A percentile compares a stretch with the other conserved stretches of the same genome.
Conservation (phyloP, 2,797 vertebrate genomes). For the Potorous gilbertii region DNA sequence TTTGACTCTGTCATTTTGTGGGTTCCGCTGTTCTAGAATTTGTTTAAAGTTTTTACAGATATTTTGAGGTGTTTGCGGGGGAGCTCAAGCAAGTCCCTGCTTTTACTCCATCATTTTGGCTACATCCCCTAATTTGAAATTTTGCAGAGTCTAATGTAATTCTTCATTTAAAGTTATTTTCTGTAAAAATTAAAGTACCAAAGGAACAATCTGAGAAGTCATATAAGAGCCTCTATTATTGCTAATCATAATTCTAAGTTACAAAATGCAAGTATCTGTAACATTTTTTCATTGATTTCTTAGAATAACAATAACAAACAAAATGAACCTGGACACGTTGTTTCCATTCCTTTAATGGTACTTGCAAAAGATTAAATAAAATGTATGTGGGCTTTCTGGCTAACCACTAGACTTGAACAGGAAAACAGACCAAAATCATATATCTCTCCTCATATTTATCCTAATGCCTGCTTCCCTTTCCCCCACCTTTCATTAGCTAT, state of each 20-base stretch:
- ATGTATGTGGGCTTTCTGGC: not conserved
- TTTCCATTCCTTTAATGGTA: not conserved
- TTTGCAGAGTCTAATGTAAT: not conserved
- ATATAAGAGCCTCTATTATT: no score
- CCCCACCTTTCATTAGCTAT: not conserved
- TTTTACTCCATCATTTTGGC: no score
- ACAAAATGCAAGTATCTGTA: not conserved
- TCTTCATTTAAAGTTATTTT: not conserved
- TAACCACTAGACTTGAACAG: not conserved
- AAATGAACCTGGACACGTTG: not conserved
- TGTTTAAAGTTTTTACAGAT: no score
- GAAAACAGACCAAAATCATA: not conserved
- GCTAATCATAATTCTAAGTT: not conserved
- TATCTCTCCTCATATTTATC: not conserved
- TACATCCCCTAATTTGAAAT: not conserved
- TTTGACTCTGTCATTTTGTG: no score
- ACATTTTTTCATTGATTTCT: not conserved
- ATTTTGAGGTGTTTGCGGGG: no score
- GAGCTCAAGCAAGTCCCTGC: no score
- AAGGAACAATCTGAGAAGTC: not conserved
- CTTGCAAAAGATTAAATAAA: not conserved
- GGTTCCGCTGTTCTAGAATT: no score
- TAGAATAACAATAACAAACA: not conserved
- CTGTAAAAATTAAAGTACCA: not conserved
- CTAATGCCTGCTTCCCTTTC: not conserved